A percentile compares a stretch with the other conserved stretches of the same genome.
These are phyloP conservation scores for Lissonota sp. DNA, from an alignment of 2,888 invertebrate genomes.

Conservation along the genomic window DNA sequence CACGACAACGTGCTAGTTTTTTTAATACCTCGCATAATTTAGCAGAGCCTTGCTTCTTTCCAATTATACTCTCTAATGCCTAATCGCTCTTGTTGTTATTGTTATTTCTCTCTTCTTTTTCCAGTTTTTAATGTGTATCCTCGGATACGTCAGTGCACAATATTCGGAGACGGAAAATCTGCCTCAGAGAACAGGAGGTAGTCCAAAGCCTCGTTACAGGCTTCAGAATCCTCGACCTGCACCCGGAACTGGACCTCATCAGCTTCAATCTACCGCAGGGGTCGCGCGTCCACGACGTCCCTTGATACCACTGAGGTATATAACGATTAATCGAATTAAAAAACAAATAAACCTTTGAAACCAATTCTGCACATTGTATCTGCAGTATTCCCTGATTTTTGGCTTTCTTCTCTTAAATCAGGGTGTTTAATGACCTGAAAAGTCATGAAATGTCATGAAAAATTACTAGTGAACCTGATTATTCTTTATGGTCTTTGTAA, in stretches of 20 bases:
- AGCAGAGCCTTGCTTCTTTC: too few relatives aligned
- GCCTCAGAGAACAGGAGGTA: constrained; percentile 59
- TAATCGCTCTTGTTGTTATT: not conserved
- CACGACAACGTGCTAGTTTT: too few relatives aligned
- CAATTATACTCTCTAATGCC: too few relatives aligned
- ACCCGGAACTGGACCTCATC: constrained; percentile 59
- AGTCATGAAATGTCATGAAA: too few relatives aligned
- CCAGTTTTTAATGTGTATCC: constrained; percentile 74
- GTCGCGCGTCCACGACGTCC: constrained; percentile 72
- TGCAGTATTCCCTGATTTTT: too few relatives aligned
- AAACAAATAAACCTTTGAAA: too few relatives aligned
- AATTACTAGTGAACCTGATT: too few relatives aligned
- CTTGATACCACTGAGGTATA: constrained; percentile 74
- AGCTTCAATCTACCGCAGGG: constrained; percentile 67
- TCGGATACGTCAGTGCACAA: constrained; percentile 71
- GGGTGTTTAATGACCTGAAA: too few relatives aligned
- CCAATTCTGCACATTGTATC: too few relatives aligned
- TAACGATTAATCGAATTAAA: not conserved
- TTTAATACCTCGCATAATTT: too few relatives aligned
- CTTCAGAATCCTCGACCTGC: constrained; percentile 64
- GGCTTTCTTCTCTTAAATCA: too few relatives aligned
- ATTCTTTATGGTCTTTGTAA: too few relatives aligned
- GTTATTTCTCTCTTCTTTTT: constrained; percentile 33
- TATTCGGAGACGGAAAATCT: constrained; percentile 68
- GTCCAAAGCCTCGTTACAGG: constrained; percentile 68